Evolutionary conservation across 2,888 invertebrate genomes (phyloP), one percentile per base, ranked within the genome.

Genomic region (Ganaspis brasiliensis): DNA sequence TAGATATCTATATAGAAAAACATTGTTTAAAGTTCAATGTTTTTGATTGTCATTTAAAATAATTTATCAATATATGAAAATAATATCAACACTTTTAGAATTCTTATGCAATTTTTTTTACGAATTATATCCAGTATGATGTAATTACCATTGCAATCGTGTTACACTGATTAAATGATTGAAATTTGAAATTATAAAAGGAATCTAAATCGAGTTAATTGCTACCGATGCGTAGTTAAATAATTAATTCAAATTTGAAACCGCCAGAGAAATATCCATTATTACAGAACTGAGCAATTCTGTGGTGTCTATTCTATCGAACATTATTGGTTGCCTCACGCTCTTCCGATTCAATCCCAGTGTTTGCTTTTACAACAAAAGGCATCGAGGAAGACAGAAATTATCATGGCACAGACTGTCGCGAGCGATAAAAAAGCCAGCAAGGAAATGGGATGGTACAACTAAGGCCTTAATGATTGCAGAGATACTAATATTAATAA

Each of bases 371-470:
- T 35, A 35, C 19, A 61, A 35, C 35, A 31, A 35, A 61, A 19
- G 19, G 24, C 24, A 56, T 10, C 56, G 12, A 56, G 37, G 52
- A 52, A 52, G 52, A 52, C 52, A 19, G 52, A 9, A 52, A 52
- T 52, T 52, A 63, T 40, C 37, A 63, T 21, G 37, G 16, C 16
- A 10, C 61, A 12, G 61, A 63, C 21, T 63, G 31, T 63, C 40
- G 19, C 6, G 19, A 63, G 37, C 6, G 12, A 21, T 37, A 63
- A 63, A 63, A 63, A 63, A 37, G 37, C 21, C 35, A 12, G 19
- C 37, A 40, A 63, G 61, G 37, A 63, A 63, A 63, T 63, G 14
- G 37, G 19, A 63, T 35, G 61, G 19, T 35, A 63, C 5, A 21
- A 21, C 19, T 12, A 37, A 63, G 6, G 10, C 12, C n/a, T 37